Evolutionary conservation across 2,797 vertebrate species (phyloP).

Genomic region (Enteromius fasciolatus): DNA sequence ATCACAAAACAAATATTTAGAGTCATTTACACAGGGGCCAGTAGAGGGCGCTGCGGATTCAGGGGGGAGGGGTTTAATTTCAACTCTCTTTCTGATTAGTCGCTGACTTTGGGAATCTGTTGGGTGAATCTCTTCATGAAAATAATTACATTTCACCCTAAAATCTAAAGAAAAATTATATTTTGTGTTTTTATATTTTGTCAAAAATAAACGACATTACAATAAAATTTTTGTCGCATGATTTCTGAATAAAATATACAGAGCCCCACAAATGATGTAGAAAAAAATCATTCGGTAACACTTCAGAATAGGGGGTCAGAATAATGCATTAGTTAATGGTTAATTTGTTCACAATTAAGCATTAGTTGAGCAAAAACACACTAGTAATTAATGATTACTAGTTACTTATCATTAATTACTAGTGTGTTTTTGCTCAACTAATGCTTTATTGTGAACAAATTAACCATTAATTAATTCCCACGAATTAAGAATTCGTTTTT

Average conservation of each 20-base stretch:
- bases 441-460: no score
- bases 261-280: background rate
- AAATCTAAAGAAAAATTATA: background rate
- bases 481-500: background rate
- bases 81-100: slow-evolving; percentile 32
- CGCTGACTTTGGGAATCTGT: background rate
- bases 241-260: background rate
- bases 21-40: slow-evolving; percentile 76
- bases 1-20: slow-evolving; percentile 83
- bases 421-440: no score
- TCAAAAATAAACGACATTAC: background rate
- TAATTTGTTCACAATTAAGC: no score
- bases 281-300: background rate
- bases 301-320: no score
- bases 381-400: no score
- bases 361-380: no score
- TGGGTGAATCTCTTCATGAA: background rate
- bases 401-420: no score
- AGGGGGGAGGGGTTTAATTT: slow-evolving; percentile 52
- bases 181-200: background rate
- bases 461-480: background rate
- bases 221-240: background rate
- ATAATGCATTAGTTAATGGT: no score
- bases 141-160: slow-evolving; percentile 14
- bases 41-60: slow-evolving; percentile 21